Evolutionary conservation across 2,888 invertebrate species (phyloP).

Genomic region (Volucella inflata): DNA sequence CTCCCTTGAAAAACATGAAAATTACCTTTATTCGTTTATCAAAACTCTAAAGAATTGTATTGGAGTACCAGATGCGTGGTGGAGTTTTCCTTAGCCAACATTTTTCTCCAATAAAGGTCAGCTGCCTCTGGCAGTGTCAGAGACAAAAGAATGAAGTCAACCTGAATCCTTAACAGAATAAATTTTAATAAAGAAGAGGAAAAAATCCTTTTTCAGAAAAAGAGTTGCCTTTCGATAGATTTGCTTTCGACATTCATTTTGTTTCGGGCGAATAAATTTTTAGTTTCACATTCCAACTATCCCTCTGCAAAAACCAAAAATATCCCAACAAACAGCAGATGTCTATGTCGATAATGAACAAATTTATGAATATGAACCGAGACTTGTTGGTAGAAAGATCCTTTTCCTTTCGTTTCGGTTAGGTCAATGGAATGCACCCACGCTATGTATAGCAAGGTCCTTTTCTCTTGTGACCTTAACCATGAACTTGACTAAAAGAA

Average conservation of each 20-base stretch:
- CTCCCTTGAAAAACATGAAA: too few species aligned
- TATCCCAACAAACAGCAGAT: conserved; percentile 40
- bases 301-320: conserved; percentile 11
- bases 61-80: too few species aligned
- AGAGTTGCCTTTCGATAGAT: background rate
- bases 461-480: conserved; percentile 35
- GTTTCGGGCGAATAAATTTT: background rate
- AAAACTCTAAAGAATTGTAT: too few species aligned
- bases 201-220: background rate
- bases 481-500: conserved; percentile 19
- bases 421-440: conserved; percentile 34
- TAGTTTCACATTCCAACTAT: background rate
- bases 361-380: conserved; percentile 35
- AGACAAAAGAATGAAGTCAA: too few species aligned
- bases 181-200: too few species aligned
- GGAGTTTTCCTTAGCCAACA: too few species aligned
- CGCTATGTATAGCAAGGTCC: conserved; percentile 19
- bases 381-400: background rate
- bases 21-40: too few species aligned
- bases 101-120: too few species aligned
- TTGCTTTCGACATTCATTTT: background rate
- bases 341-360: conserved; percentile 35
- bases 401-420: background rate
- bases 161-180: too few species aligned
- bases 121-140: too few species aligned